Base-by-base conservation (phyloP, 2,888 invertebrate species). In the Druceiella hillmani region DNA sequence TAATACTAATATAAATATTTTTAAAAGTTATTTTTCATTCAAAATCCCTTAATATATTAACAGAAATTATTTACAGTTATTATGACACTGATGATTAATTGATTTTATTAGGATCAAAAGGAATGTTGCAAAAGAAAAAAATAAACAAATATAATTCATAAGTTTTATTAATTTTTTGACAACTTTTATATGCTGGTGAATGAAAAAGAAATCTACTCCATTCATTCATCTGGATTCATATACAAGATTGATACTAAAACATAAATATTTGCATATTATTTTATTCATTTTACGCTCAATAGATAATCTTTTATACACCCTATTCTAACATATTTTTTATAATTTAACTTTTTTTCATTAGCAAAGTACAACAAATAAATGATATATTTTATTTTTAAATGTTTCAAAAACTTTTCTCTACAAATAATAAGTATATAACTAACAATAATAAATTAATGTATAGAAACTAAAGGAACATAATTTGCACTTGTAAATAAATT, bases 231-330 rank as follows among this genome's bases (percentile, higher is more conserved):
- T 59, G 56, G 55, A 65, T 66, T 66, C 68, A 68, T 66, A 67
- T 62, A 61, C 62, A 66, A 66, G 57, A 66, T 64, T 68, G 66
- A 64, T 67, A 64, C 69, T 70, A 70, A 67, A 70, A 69, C 70
- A 68, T 70, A 70, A 68, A 70, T 70, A 69, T 66, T 66, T n/a
- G n/a, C n/a, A n/a, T 67, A 62, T 67, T 66, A 61, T 68, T 67
- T 27, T 40, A 40, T 40, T 66, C 68, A 69, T 59, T 38, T 66
- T 66, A 69, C 67, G 67, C 67, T 68, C 66, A 69, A 70, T 70
- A 70, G 69, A 70, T 66, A 69, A 70, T 70, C 70, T 69, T 69
- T 69, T 69, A 68, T 70, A 70, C 69, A 70, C 50, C 63, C 69
- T 70, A 69, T 64, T 64, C 61, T 68, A 69, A 68, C 69, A 68